A percentile compares a stretch with the other conserved stretches of the same genome.
Evolutionary conservation across 92 coral and sea anemone genomes (phyloP).

Genomic region (Micromussa lordhowensis): DNA sequence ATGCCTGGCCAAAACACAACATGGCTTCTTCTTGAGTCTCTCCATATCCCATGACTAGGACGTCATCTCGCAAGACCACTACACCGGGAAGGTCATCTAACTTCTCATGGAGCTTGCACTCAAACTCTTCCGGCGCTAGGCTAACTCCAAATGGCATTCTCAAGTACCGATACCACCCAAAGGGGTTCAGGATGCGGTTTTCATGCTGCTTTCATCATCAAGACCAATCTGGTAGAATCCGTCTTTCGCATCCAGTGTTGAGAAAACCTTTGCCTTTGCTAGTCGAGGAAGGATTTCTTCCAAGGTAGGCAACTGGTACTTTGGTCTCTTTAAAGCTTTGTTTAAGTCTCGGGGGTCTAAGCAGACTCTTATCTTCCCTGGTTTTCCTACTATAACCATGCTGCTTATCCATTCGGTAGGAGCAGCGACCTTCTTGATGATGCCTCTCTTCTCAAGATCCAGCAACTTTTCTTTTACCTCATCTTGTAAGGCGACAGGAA

Average conservation of each 20-base stretch:
- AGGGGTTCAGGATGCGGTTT: background rate
- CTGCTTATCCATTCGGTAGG: constrained; percentile 48
- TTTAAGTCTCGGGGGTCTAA: background rate
- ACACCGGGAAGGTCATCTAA: too few species aligned
- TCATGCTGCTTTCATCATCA: background rate
- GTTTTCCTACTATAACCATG: constrained; percentile 3
- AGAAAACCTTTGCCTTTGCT: background rate
- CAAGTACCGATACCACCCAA: background rate
- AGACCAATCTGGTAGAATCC: background rate
- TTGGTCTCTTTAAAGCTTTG: background rate
- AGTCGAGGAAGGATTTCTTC: background rate
- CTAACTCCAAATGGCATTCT: background rate
- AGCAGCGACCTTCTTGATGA: constrained; percentile 43
- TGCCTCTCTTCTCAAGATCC: constrained; percentile 60
- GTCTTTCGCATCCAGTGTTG: background rate
- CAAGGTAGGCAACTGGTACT: background rate
- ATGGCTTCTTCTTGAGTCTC: background rate
- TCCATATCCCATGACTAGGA: background rate
- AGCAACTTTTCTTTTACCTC: constrained; percentile 57
- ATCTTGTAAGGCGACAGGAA: constrained; percentile 43
- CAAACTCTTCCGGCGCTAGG: background rate
- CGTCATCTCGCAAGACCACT: background rate
- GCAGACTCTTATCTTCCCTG: background rate
- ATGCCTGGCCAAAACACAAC: constrained; percentile 31
- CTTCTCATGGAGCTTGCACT: background rate